Evolutionary conservation across 2,888 invertebrate species (phyloP), one percentile per base, ranked within the genome.

Genomic region (Eupithecia inturbata): DNA sequence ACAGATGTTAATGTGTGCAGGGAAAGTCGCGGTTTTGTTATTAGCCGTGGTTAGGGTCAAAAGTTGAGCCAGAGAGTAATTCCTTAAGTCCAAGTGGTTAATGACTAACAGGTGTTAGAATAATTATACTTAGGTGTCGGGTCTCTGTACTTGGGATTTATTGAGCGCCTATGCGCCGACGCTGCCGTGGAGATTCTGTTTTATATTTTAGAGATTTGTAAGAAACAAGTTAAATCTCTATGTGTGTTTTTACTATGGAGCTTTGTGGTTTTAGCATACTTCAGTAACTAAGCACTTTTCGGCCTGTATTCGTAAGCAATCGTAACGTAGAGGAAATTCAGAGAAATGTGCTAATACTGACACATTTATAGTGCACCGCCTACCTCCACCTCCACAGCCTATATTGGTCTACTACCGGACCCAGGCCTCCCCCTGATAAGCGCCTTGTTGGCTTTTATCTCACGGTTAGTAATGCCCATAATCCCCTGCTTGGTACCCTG

Each of bases 1-100:
- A 71, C 71, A 72, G 67, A 73, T 75, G 72, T 76, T 66, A 79
- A 76, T 77, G 64, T 70, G 73, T 77, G 71, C 49, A 67, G 73
- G 69, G 78, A 77, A 79, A 78, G 77, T 72, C 70, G 71, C 68
- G 77, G 74, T 70, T 72, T 73, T 12, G n/a, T 72, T 39, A 67
- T 67, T 33, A 70, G 57, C 75, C 63, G 67, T 57, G 77, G 45
- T 36, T 66, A 66, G 74, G 78, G 78, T 80, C 78, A 79, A 64
- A 72, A 69, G 75, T 69, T 76, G 72, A 78, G 70, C 62, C 64
- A 28, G 39, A 28, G 70, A 68, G 72, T 70, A 68, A 72, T 75
- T 70, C 63, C 57, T 49, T 53, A 64, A 71, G 76, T 69, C 73
- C 72, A 26, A 67, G 36, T 28, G 45, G 75, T 70, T 70, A 75